Percentiles rank a stretch among this genome's conserved stretches.
These are phyloP conservation scores for Epinotia nisella DNA, from an alignment of 2,888 invertebrate species.

Conservation along the genomic window DNA sequence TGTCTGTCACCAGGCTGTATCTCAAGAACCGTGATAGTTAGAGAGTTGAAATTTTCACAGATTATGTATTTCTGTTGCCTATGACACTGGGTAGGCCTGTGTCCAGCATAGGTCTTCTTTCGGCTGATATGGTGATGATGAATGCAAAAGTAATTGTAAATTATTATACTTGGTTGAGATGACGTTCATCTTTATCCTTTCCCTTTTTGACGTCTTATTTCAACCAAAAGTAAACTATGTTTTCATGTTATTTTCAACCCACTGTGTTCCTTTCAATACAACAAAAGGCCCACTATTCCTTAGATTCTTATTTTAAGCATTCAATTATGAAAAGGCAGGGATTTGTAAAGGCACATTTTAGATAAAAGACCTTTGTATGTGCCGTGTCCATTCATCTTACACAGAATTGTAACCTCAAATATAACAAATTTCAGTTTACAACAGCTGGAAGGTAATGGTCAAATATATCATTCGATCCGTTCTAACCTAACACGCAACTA, in stretches of 20 bases:
- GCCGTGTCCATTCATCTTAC: constrained; percentile 25
- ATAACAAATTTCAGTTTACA: constrained; percentile 38
- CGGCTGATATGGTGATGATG: too few relatives aligned
- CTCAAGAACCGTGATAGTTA: too few relatives aligned
- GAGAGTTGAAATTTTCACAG: too few relatives aligned
- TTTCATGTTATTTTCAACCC: neutral
- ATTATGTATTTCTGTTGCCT: too few relatives aligned
- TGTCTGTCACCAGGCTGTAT: too few relatives aligned
- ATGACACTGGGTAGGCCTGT: too few relatives aligned
- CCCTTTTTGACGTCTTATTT: too few relatives aligned
- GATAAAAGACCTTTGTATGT: constrained; percentile 25
- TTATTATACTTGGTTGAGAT: too few relatives aligned
- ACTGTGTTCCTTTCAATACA: neutral
- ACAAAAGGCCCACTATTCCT: neutral
- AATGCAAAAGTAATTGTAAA: too few relatives aligned
- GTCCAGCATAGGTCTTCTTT: too few relatives aligned
- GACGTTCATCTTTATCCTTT: too few relatives aligned
- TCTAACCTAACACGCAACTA: constrained; percentile 13
- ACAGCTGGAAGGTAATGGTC: constrained; percentile 38
- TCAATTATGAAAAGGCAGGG: constrained; percentile 16
- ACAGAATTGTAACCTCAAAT: constrained; percentile 36
- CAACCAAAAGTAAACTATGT: neutral
- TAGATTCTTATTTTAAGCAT: constrained; percentile 6
- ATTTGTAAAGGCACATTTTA: constrained; percentile 33
- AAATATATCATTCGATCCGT: constrained; percentile 37